A percentile compares a stretch with the other conserved stretches of the same genome.
These are phyloP conservation scores for Perizoma affinitatum DNA, from an alignment of 2,888 invertebrate genomes.

Conservation along the genomic window DNA sequence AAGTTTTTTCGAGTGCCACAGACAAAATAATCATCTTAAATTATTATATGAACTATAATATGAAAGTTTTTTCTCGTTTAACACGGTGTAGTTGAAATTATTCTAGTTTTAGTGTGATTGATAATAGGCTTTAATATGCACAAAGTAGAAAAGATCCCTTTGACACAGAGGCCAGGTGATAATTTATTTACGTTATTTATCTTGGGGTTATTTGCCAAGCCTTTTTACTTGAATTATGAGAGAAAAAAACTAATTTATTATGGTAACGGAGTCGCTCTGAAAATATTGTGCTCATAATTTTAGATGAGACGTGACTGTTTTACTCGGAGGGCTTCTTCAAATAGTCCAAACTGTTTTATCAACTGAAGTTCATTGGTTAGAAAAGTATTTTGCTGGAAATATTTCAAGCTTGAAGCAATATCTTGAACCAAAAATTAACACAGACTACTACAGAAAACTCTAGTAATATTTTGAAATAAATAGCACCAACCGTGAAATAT, in stretches of 20 bases:
- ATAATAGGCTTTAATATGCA: neutral
- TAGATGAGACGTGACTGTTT: conserved; percentile 35
- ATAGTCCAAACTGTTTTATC: conserved; percentile 28
- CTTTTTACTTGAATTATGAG: neutral
- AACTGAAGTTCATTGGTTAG: conserved; percentile 27
- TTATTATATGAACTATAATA: conserved; percentile 47
- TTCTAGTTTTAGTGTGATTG: conserved; percentile 14
- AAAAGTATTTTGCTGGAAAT: conserved; percentile 18
- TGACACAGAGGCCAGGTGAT: neutral
- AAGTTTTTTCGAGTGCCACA: conserved; percentile 34
- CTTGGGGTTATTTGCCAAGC: neutral
- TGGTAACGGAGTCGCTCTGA: conserved; percentile 17
- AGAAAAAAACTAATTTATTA: conserved; percentile 22
- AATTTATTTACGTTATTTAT: neutral
- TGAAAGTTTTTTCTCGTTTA: conserved; percentile 41
- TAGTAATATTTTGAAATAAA: too few relatives aligned
- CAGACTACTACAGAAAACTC: too few relatives aligned
- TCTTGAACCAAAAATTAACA: too few relatives aligned
- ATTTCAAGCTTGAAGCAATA: too few relatives aligned
- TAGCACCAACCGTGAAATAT: too few relatives aligned
- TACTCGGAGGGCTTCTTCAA: conserved; percentile 22
- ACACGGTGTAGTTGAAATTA: conserved; percentile 31
- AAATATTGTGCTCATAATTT: conserved; percentile 34
- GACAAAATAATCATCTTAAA: conserved; percentile 44
- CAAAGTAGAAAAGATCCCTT: neutral